Conservation (phyloP, 2,888 invertebrate genomes). For the Xestia ashworthii region DNA sequence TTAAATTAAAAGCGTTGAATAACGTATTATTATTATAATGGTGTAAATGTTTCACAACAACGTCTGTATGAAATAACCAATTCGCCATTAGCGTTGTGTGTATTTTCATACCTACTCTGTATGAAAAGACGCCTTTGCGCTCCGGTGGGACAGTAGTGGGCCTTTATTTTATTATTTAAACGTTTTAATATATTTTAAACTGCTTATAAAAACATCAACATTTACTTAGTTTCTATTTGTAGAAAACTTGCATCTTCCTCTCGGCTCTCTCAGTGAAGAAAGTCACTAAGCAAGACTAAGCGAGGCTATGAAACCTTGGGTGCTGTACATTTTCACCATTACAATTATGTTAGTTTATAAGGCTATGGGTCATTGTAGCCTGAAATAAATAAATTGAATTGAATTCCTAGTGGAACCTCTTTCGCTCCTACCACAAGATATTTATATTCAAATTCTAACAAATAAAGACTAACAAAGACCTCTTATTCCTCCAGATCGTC, state of each 20-base stretch:
- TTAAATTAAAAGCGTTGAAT: slow-evolving; percentile 30
- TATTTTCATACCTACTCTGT: not conserved
- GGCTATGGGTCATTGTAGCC: too few relatives aligned
- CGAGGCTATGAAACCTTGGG: not conserved
- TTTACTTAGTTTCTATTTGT: not conserved
- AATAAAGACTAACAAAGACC: not conserved
- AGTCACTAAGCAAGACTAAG: not conserved
- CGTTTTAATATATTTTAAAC: not conserved
- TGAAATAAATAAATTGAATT: too few relatives aligned
- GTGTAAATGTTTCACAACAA: not conserved
- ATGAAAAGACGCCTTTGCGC: not conserved
- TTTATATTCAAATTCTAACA: not conserved
- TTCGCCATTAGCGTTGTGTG: not conserved
- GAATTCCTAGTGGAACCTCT: not conserved
- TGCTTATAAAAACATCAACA: not conserved
- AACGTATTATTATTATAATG: slow-evolving; percentile 5
- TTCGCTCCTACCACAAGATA: not conserved
- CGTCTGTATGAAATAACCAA: not conserved
- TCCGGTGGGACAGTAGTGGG: not conserved
- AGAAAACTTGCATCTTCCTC: not conserved
- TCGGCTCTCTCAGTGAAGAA: too few relatives aligned
- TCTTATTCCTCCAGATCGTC: slow-evolving; percentile 95
- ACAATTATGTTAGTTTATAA: not conserved
- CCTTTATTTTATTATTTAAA: not conserved
- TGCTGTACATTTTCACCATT: not conserved